Evolutionary conservation across 2,113 vertebrate species (phyloP).

Genomic region (Mus spicilegus): DNA sequence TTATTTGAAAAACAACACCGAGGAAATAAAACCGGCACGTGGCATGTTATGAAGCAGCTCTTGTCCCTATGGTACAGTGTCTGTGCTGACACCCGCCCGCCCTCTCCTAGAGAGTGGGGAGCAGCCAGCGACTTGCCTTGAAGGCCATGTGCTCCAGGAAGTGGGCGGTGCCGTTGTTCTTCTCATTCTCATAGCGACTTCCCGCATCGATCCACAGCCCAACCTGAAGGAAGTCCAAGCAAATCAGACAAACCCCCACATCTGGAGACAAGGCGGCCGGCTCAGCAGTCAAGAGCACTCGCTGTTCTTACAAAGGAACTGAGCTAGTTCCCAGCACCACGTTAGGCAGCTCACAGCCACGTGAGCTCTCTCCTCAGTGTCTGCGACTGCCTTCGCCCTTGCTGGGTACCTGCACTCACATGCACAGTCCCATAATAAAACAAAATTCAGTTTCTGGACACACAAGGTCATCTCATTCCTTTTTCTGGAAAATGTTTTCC

Average conservation of each 20-base stretch:
- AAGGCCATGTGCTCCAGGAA: slow-evolving; percentile 99
- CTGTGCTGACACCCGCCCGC: background rate
- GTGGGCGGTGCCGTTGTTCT: slow-evolving; percentile 98
- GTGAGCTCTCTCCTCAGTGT: too few relatives aligned
- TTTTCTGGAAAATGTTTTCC: slow-evolving; percentile 33
- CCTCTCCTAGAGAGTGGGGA: too few relatives aligned
- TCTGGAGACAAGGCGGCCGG: background rate
- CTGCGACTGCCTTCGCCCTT: background rate
- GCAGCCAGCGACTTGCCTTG: slow-evolving; percentile 88
- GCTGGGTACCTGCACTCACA: background rate
- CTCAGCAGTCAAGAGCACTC: too few relatives aligned
- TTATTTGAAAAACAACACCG: background rate
- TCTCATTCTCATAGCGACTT: slow-evolving; percentile 98
- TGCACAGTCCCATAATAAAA: background rate
- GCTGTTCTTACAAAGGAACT: background rate
- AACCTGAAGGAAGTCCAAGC: slow-evolving; percentile 87
- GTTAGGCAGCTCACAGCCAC: background rate
- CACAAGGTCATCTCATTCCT: background rate
- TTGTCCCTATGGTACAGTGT: background rate
- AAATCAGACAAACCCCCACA: background rate
- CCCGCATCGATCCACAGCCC: slow-evolving; percentile 99
- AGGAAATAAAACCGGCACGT: background rate
- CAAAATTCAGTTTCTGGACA: background rate
- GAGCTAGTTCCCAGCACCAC: background rate
- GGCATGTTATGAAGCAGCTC: background rate